Evolutionary conservation across 2,888 invertebrate species (phyloP).

Genomic region (Caenorhabditis uteleia): DNA sequence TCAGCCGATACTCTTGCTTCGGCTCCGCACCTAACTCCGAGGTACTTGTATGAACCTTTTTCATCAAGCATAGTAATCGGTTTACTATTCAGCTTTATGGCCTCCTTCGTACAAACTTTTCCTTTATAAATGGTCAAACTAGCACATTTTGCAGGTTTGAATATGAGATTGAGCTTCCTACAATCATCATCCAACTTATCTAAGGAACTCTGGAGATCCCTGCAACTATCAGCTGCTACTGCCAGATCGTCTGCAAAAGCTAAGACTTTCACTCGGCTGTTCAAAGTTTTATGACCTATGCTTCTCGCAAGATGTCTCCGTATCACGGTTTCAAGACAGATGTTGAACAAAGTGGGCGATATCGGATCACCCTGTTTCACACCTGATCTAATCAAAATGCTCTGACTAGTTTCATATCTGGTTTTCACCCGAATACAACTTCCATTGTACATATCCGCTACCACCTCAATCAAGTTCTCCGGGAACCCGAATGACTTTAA

Average conservation of each 20-base stretch:
- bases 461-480: neutral
- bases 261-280: conserved; percentile 5
- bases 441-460: conserved; percentile 19
- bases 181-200: conserved; percentile 5
- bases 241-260: conserved; percentile 38
- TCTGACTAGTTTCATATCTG: conserved; percentile 7
- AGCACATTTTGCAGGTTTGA: conserved; percentile 42
- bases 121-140: conserved; percentile 8
- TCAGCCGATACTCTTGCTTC: conserved; percentile 1
- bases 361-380: conserved; percentile 70
- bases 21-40: conserved; percentile 8
- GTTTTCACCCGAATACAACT: conserved; percentile 7
- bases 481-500: conserved; percentile 8
- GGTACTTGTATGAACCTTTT: conserved; percentile 13
- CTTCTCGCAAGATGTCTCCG: conserved; percentile 2
- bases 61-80: conserved; percentile 4
- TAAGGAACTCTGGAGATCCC: conserved; percentile 6
- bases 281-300: neutral
- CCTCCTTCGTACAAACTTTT: no score
- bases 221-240: conserved; percentile 4
- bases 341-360: conserved; percentile 68
- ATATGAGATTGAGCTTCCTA: conserved; percentile 14
- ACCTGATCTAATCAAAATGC: conserved; percentile 50
- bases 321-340: conserved; percentile 62
- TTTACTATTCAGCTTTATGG: conserved; percentile 3